Evolutionary conservation across 2,888 invertebrate species (phyloP).

Genomic region (Cryptus armator): DNA sequence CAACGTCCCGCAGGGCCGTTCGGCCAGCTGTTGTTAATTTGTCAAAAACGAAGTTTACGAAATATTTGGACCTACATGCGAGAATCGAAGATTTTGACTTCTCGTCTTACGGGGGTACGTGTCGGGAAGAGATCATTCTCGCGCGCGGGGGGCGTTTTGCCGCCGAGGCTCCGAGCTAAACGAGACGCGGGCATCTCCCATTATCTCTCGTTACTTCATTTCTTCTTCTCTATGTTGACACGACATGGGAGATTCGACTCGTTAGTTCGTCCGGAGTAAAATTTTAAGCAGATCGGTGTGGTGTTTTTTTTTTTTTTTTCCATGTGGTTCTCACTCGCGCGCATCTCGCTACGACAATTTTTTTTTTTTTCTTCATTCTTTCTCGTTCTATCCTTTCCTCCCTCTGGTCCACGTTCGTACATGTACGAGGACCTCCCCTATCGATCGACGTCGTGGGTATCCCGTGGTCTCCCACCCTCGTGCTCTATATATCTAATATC

Average conservation of each 20-base stretch:
- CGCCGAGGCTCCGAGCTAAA: not conserved
- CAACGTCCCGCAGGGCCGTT: slow-evolving; percentile 54
- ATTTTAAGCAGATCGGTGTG: slow-evolving; percentile 21
- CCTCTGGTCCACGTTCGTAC: slow-evolving; percentile 43
- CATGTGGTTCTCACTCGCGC: slow-evolving; percentile 10
- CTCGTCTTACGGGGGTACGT: slow-evolving; percentile 54
- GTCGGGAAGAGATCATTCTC: slow-evolving; percentile 57
- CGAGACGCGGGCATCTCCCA: slow-evolving; percentile 32
- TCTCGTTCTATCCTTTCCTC: slow-evolving; percentile 43
- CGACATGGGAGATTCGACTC: slow-evolving; percentile 33
- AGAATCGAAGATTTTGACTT: slow-evolving; percentile 57
- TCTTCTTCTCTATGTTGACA: slow-evolving; percentile 7
- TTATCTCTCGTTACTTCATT: slow-evolving; percentile 35
- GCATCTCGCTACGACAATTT: slow-evolving; percentile 8
- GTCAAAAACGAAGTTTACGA: slow-evolving; percentile 68
- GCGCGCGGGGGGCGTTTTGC: not conserved
- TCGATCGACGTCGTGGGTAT: slow-evolving; percentile 66
- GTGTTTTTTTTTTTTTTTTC: not conserved
- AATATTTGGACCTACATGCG: slow-evolving; percentile 60
- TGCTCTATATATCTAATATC: slow-evolving; percentile 32
- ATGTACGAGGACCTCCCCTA: slow-evolving; percentile 65
- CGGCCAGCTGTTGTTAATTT: slow-evolving; percentile 76
- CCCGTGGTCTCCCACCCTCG: slow-evolving; percentile 57
- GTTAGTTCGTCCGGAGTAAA: slow-evolving; percentile 33
- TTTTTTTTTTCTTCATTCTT: slow-evolving; percentile 31